Base-by-base conservation (phyloP, 2,888 invertebrate genomes). In the Xanthorhoe designata region DNA sequence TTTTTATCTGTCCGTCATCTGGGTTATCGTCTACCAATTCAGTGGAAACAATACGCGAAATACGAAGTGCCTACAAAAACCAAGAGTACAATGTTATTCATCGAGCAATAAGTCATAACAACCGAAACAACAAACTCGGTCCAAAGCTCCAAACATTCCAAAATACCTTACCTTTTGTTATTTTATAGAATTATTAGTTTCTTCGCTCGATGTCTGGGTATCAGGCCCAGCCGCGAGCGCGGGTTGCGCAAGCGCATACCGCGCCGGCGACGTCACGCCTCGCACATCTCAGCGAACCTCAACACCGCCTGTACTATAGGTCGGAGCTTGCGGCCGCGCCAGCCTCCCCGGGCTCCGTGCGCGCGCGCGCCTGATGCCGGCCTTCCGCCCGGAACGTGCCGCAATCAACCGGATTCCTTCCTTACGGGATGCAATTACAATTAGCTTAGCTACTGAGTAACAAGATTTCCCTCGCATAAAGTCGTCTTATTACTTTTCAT, bases 241-340 rank as follows among this genome's bases (percentile, higher is more conserved):
- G 51, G 67, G 66, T 72, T 71, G 72, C 70, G 73, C 73, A 71
- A 72, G 62, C 73, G 68, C 73, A 74, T 74, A 51, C 73, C 72
- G 47, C 74, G 62, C 70, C 71, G 68, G 60, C 66, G 68, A 75
- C 76, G 70, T 72, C 75, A 68, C 68, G 29, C 58, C 47, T 50
- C 19, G 35, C 32, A 19, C 53, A 47, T 6, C 47, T 15, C 45
- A 7, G 32, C 45, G 45, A 15, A 10, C 24, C 42, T 42, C 38
- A 6, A 7, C 32, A 32, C 6, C 32, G 32, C 5, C 32, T 24
- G 24, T 24, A 5, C 24, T n/a, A n/a, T n/a, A n/a, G 24, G 2
- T 24, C 2, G 24, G 2, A 24, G 24, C 24, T 2, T 3, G 32
- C 32, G 24, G 4, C 8, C 32, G 32, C 32, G 5, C 5, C 32